These are phyloP conservation scores for Colossoma macropomum DNA, from an alignment of 2,113 vertebrate species.

Conservation along the genomic window DNA sequence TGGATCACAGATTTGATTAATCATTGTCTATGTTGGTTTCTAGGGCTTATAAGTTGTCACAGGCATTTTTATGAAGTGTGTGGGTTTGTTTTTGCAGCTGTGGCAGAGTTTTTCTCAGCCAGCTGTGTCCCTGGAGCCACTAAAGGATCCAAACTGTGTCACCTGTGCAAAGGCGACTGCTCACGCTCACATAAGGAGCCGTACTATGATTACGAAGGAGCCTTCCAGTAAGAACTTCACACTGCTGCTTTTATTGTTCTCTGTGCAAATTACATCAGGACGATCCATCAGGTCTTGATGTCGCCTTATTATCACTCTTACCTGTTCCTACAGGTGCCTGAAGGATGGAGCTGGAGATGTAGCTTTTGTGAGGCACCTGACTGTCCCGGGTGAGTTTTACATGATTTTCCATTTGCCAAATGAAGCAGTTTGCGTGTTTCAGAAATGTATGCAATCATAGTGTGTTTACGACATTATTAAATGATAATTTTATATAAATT, in stretches of 20 bases:
- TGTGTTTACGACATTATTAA: too few relatives aligned
- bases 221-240: conserved; percentile 80
- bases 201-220: conserved; percentile 81
- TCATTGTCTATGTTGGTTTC: too few relatives aligned
- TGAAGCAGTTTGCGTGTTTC: too few relatives aligned
- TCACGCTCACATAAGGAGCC: conserved; percentile 67
- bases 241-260: background rate
- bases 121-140: conserved; percentile 82
- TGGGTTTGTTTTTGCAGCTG: conserved; percentile 66
- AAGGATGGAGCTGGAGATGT: conserved; percentile 80
- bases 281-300: too few relatives aligned
- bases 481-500: too few relatives aligned
- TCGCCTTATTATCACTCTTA: background rate
- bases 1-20: too few relatives aligned
- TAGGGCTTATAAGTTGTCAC: too few relatives aligned
- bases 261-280: too few relatives aligned
- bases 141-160: conserved; percentile 67
- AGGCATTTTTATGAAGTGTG: too few relatives aligned
- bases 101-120: conserved; percentile 74
- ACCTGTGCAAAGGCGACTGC: conserved; percentile 78
- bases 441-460: too few relatives aligned
- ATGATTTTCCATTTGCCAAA: too few relatives aligned
- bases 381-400: conserved; percentile 79
- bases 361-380: conserved; percentile 86
- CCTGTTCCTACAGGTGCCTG: conserved; percentile 80